These are phyloP conservation scores for Chaetodon auriga DNA, from an alignment of 2,113 vertebrate species.

Conservation along the genomic window DNA sequence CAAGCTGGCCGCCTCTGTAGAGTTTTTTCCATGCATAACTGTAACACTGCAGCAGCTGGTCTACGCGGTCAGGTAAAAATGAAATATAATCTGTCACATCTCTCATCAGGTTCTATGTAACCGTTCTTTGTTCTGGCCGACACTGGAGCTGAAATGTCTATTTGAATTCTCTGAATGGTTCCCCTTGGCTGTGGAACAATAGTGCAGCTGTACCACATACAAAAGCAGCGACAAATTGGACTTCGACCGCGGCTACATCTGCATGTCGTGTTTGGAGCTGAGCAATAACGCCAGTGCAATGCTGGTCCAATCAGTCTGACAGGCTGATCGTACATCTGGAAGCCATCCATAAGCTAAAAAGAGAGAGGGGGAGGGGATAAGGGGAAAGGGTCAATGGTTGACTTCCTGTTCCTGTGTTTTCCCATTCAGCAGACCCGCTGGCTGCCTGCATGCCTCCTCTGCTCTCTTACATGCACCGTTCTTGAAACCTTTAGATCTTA, in stretches of 20 bases:
- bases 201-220: slow-evolving; percentile 50
- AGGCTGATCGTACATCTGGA: slow-evolving; percentile 78
- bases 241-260: slow-evolving; percentile 54
- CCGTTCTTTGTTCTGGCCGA: slow-evolving; percentile 25
- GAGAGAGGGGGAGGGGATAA: slow-evolving; percentile 18
- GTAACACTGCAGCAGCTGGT: slow-evolving; percentile 15
- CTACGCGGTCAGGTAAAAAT: slow-evolving; percentile 23
- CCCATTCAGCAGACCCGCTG: slow-evolving; percentile 60
- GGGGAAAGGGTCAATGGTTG: slow-evolving; percentile 76
- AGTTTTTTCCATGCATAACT: not conserved
- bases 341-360: slow-evolving; percentile 72
- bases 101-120: slow-evolving; percentile 27
- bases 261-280: slow-evolving; percentile 38
- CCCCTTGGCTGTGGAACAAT: slow-evolving; percentile 43
- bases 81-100: slow-evolving; percentile 29
- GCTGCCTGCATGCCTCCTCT: slow-evolving; percentile 44
- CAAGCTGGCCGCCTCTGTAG: not conserved
- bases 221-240: slow-evolving; percentile 63
- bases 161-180: slow-evolving; percentile 45
- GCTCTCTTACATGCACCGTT: slow-evolving; percentile 33
- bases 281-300: slow-evolving; percentile 45
- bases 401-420: slow-evolving; percentile 74
- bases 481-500: slow-evolving; percentile 37
- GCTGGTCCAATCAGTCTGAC: slow-evolving; percentile 64
- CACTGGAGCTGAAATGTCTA: slow-evolving; percentile 35